Percentiles rank a stretch among this genome's conserved stretches.
phyloP scores from a whole-genome alignment of 2,113 vertebrate genomes.

The Redunca redunca region DNA sequence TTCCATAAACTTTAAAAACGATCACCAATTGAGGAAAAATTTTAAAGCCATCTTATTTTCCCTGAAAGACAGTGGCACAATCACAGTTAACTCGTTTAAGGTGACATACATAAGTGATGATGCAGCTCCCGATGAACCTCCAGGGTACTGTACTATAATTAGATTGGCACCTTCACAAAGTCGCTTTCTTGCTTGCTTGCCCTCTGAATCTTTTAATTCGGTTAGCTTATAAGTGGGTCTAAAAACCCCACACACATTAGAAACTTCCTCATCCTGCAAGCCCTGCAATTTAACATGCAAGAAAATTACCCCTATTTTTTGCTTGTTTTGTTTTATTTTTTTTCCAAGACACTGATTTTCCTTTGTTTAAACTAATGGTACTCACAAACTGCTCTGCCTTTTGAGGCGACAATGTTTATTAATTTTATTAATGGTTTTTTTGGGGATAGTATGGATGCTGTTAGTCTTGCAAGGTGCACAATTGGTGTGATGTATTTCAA shows the following conservation, averaged over 20 bases:
- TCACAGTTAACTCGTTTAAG: slow-evolving; percentile 33
- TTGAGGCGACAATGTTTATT: neutral
- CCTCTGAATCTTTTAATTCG: slow-evolving; percentile 48
- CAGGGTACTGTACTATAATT: slow-evolving; percentile 44
- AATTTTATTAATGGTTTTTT: slow-evolving; percentile 54
- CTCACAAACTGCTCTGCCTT: slow-evolving; percentile 3
- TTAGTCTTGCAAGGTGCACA: slow-evolving; percentile 29
- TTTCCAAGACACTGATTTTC: slow-evolving; percentile 33
- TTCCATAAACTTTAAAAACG: neutral
- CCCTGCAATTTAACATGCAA: slow-evolving; percentile 40
- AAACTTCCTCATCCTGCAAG: slow-evolving; percentile 2
- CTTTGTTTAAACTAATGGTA: slow-evolving; percentile 33
- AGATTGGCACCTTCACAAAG: slow-evolving; percentile 51
- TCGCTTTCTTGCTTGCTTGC: neutral
- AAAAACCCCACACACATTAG: slow-evolving; percentile 14
- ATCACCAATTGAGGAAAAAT: neutral
- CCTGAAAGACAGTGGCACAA: neutral
- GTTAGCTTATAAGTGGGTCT: slow-evolving; percentile 25
- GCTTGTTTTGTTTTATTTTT: slow-evolving; percentile 30
- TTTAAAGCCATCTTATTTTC: slow-evolving; percentile 8
- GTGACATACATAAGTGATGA: slow-evolving; percentile 66
- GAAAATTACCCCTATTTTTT: slow-evolving; percentile 51
- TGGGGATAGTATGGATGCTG: neutral
- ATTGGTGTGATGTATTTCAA: slow-evolving; percentile 43
- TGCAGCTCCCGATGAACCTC: slow-evolving; percentile 21